Base-by-base conservation (phyloP, 2,113 vertebrate genomes). In the Neodontobutis hainanensis region DNA sequence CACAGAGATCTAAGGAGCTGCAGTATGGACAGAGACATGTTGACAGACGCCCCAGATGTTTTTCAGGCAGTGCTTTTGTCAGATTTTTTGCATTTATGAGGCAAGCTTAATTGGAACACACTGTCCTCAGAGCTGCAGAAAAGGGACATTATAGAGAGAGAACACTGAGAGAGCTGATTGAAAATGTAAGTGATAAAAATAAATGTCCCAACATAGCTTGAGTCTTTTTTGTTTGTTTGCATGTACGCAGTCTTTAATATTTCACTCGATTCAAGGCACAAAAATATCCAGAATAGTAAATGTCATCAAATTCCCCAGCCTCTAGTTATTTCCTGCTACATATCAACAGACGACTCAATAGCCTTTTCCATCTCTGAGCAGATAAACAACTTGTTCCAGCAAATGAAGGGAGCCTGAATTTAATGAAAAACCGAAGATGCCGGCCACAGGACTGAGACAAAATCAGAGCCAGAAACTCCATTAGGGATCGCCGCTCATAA, bases 71-170 rank as follows among this genome's bases (percentile, higher is more conserved):
- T 16, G 40, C 61, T 65, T 72, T 75, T 76, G 65, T 79, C 67
- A 36, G 45, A 72, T 75, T 65, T 58, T 63, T 9, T 70, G 47
- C 47, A 64, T 79, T 75, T 66, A 8, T 64, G 67, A 82, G 70
- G 61, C 51, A 40, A 36, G 19, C 35, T 65, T 83, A 84, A 87
- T 85, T 76, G 69, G 74, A 77, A 64, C 64, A 80, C 59, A 47
- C 47, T 66, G 74, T 87, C 59, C 66, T 81, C 52, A 0, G 56
- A 78, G 64, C 73, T 52, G 11, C 10, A 72, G 69, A 80, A 45
- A 72, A 47, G 44, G 40, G 72, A 59, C 74, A 35, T 11, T 73
- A 53, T 63, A 58, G 34, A 64, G 49, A 43, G 45, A 32, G 46
- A 40, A 61, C 11, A 73, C 35, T 47, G 46, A 35, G 36, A 19